Evolutionary conservation across 2,113 vertebrate species (phyloP).

Genomic region (Petrocephalus zakoni): DNA sequence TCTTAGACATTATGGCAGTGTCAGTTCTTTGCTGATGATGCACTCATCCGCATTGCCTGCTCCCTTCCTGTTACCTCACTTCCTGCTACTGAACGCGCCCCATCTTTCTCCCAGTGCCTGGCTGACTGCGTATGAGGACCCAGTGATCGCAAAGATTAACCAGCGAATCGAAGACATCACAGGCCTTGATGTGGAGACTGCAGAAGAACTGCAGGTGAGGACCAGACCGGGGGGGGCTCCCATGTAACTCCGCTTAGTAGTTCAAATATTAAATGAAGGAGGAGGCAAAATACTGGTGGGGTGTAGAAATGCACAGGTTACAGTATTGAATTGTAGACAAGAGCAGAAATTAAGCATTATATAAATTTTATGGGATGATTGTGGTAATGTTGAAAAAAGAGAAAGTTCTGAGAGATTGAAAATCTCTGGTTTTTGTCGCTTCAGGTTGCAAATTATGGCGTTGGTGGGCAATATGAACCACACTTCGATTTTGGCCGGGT

Average conservation of each 20-base stretch:
- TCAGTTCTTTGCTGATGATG: not conserved
- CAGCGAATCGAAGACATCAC: conserved; percentile 86
- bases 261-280: not conserved
- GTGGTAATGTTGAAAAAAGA: not conserved
- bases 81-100: not conserved
- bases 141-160: conserved; percentile 79
- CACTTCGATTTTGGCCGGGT: conserved; percentile 86
- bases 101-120: conserved; percentile 72
- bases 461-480: conserved; percentile 82
- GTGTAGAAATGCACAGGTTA: not conserved
- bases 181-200: conserved; percentile 89
- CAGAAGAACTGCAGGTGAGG: conserved; percentile 86
- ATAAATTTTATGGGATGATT: not conserved
- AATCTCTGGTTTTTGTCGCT: conserved; percentile 32
- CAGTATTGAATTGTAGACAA: not conserved
- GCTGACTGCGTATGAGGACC: conserved; percentile 83
- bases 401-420: not conserved
- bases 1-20: not conserved
- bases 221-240: not conserved
- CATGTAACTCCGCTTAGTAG: not conserved
- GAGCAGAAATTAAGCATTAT: not conserved
- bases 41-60: not conserved
- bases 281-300: not conserved
- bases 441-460: conserved; percentile 81
- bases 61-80: not conserved